These are phyloP conservation scores for Sepiola atlantica DNA, from an alignment of 2,888 invertebrate species.

Conservation along the genomic window DNA sequence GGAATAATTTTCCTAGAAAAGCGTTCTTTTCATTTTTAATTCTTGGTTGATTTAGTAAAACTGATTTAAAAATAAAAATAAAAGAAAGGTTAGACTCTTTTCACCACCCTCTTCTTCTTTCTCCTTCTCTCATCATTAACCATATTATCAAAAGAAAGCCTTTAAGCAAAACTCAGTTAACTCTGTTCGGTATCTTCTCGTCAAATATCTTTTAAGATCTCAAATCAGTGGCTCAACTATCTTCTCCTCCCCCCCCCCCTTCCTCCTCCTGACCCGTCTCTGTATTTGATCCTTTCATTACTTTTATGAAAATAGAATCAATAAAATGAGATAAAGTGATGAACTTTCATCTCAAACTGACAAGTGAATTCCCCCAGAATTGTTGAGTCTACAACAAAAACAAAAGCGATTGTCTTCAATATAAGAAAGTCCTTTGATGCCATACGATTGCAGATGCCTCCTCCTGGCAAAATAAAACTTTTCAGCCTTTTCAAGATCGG, in stretches of 20 bases:
- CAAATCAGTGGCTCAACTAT: not conserved
- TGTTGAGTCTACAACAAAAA: conserved; percentile 32
- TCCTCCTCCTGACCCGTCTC: too few species aligned
- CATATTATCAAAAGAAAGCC: conserved; percentile 15
- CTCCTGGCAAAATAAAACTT: not conserved
- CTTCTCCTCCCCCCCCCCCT: too few species aligned
- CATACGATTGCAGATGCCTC: conserved; percentile 8
- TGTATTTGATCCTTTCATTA: conserved; percentile 16
- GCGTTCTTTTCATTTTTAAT: too few species aligned
- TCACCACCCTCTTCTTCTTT: too few species aligned
- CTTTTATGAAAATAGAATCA: conserved; percentile 4
- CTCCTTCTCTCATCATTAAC: not conserved
- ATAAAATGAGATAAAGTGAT: not conserved
- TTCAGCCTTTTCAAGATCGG: not conserved
- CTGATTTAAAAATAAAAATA: too few species aligned
- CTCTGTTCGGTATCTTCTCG: not conserved
- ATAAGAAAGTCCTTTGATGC: conserved; percentile 15
- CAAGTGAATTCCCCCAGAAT: not conserved
- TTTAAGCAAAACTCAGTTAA: not conserved
- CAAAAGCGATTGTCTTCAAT: not conserved
- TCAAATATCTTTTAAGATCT: conserved; percentile 19
- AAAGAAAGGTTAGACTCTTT: too few species aligned
- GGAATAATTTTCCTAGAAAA: too few species aligned
- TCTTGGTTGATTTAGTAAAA: too few species aligned
- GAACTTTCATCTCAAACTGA: conserved; percentile 2